A percentile compares a stretch with the other conserved stretches of the same genome.
Evolutionary conservation across 92 coral and sea anemone species (phyloP).

Genomic region (Parazoanthus darwini): DNA sequence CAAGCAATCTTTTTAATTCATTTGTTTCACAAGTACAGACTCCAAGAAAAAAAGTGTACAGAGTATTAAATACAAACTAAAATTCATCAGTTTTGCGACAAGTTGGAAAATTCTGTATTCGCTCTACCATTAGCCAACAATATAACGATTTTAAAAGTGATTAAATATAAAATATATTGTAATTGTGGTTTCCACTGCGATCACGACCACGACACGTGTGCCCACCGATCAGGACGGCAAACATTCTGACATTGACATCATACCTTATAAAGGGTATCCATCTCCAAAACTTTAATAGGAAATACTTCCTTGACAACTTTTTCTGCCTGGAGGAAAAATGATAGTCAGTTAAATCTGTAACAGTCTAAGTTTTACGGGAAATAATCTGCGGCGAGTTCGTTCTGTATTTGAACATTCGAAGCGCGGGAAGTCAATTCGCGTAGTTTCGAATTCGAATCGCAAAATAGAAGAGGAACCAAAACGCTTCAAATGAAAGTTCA

Average conservation of each 20-base stretch:
- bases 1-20: background rate
- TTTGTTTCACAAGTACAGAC: background rate
- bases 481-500: background rate
- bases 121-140: background rate
- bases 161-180: background rate
- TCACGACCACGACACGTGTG: slow-evolving; percentile 32
- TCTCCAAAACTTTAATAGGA: slow-evolving; percentile 84
- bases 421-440: background rate
- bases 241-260: background rate
- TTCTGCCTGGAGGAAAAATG: slow-evolving; percentile 68
- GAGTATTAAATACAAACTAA: background rate
- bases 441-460: background rate
- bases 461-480: background rate
- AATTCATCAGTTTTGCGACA: background rate
- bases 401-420: background rate
- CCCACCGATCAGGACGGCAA: background rate
- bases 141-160: background rate
- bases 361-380: background rate
- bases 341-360: background rate
- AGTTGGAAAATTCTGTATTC: background rate
- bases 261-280: slow-evolving; percentile 89
- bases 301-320: slow-evolving; percentile 87
- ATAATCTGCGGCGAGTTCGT: background rate
- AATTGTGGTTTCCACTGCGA: too few relatives aligned
- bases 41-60: too few relatives aligned